Evolutionary conservation across 2,888 invertebrate genomes (phyloP).

Genomic region (Drosophila bunnanda): DNA sequence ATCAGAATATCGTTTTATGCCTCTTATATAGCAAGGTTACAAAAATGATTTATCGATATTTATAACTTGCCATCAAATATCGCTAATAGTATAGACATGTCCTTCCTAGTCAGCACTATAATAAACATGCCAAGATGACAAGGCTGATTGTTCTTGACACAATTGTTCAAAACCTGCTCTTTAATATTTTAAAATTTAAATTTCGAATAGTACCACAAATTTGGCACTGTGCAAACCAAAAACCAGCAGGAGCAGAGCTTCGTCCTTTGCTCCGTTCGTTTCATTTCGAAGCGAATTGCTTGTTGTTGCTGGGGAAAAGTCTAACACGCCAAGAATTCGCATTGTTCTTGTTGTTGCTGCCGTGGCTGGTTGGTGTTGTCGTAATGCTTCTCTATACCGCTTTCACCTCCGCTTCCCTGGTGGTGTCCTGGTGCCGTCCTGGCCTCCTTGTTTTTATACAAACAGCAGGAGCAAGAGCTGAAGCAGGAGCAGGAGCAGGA

Average conservation of each 20-base stretch:
- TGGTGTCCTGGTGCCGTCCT: slow-evolving; percentile 51
- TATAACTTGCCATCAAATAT: neutral
- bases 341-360: slow-evolving; percentile 62
- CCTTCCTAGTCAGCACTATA: neutral
- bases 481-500: slow-evolving; percentile 42
- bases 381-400: slow-evolving; percentile 65
- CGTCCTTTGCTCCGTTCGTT: slow-evolving; percentile 66
- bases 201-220: neutral
- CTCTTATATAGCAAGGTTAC: neutral
- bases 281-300: slow-evolving; percentile 62
- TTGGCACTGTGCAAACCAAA: slow-evolving; percentile 14
- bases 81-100: neutral
- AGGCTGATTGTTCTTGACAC: neutral
- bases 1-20: neutral
- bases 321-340: slow-evolving; percentile 79
- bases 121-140: neutral
- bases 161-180: no score
- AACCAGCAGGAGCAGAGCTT: slow-evolving; percentile 64
- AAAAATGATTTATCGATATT: neutral
- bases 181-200: neutral
- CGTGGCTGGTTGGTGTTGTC: slow-evolving; percentile 53
- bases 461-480: slow-evolving; percentile 58
- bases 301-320: slow-evolving; percentile 62
- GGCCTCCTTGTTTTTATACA: slow-evolving; percentile 68
- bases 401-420: slow-evolving; percentile 20